Percentiles rank a stretch among this genome's conserved stretches.
Evolutionary conservation across 35 echinoderm and acorn worm species (phyloP).

Genomic region (Diadema setosum): DNA sequence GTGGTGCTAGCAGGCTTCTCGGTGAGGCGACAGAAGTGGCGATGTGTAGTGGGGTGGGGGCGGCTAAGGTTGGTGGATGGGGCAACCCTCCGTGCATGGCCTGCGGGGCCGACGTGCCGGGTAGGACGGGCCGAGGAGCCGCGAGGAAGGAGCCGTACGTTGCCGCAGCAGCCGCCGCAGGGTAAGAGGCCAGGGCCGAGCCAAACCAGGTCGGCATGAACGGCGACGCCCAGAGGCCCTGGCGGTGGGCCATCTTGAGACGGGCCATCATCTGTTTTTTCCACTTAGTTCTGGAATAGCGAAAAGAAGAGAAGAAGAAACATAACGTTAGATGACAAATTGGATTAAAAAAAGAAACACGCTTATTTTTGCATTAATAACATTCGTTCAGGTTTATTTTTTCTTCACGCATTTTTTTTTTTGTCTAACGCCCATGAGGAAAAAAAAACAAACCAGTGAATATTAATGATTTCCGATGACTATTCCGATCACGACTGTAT

Average conservation of each 20-base stretch:
- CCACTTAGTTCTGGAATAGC: constrained; percentile 85
- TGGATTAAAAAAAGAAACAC: too few relatives aligned
- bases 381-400: too few relatives aligned
- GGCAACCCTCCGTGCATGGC: not conserved
- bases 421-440: too few relatives aligned
- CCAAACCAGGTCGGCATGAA: constrained; percentile 87
- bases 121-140: not conserved
- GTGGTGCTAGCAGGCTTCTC: not conserved
- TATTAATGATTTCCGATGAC: too few relatives aligned
- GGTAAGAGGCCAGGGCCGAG: constrained; percentile 44
- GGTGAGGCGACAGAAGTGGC: not conserved
- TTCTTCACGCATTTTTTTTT: too few relatives aligned
- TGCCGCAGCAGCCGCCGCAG: constrained; percentile 27
- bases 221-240: constrained; percentile 88
- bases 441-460: too few relatives aligned
- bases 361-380: too few relatives aligned
- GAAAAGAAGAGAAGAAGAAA: not conserved
- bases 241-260: constrained; percentile 92
- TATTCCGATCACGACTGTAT: too few relatives aligned
- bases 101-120: not conserved
- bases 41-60: not conserved
- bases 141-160: constrained; percentile 3
- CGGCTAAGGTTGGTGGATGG: not conserved
- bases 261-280: constrained; percentile 99
- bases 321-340: too few relatives aligned